Conservation (phyloP, 2,888 invertebrate species). For the Sarcophaga carnaria region DNA sequence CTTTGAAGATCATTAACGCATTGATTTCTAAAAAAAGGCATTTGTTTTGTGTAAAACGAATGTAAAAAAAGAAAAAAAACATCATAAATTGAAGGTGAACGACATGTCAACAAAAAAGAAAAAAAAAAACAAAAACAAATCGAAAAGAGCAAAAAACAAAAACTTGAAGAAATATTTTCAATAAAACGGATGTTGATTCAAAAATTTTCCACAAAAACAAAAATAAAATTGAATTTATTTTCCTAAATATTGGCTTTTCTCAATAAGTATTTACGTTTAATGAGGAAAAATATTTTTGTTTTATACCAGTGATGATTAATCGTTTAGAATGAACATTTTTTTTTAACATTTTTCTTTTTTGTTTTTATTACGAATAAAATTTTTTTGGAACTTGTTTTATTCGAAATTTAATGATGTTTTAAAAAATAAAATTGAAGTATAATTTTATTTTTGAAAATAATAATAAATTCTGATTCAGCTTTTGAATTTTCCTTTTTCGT, state of each 20-base stretch:
- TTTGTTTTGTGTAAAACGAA: slow-evolving; percentile 51
- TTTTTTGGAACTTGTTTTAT: background rate
- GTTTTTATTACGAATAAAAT: background rate
- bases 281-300: slow-evolving; percentile 12
- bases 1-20: slow-evolving; percentile 73
- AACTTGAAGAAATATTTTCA: slow-evolving; percentile 36
- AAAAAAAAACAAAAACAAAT: slow-evolving; percentile 19
- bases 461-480: too few relatives aligned
- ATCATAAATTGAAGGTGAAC: slow-evolving; percentile 62
- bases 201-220: slow-evolving; percentile 31
- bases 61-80: slow-evolving; percentile 21
- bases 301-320: background rate
- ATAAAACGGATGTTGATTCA: slow-evolving; percentile 64
- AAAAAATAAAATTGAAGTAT: too few relatives aligned
- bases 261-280: slow-evolving; percentile 42
- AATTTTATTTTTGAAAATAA: too few relatives aligned
- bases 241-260: slow-evolving; percentile 16
- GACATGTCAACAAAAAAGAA: slow-evolving; percentile 38
- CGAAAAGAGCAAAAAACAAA: slow-evolving; percentile 27
- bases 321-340: background rate
- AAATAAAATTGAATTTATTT: slow-evolving; percentile 38
- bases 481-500: too few relatives aligned
- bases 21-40: slow-evolving; percentile 62
- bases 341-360: too few relatives aligned
- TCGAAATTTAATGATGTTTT: too few relatives aligned